Base-by-base conservation (phyloP, 53 echinoderm and acorn worm species). In the Apostichopus leukothele region DNA sequence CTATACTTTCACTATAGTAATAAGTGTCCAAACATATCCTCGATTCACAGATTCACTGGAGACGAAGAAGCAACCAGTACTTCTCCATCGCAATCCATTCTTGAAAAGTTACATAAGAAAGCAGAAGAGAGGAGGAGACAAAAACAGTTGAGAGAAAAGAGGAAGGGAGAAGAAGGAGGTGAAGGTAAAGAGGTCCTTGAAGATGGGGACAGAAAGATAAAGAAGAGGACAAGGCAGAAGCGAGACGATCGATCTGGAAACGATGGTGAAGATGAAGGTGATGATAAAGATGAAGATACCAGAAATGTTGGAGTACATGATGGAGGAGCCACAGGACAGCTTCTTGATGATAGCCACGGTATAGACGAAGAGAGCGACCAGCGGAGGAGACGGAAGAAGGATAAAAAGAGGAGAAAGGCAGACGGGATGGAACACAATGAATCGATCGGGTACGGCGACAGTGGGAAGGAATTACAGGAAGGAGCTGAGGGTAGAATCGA, bases 71-170 rank as follows among this genome's bases (percentile, higher is more conserved):
- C 57, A 22, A 16, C 22, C 0, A 13, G 0, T 12, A 6, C 18
- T 63, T 1, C 78, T 51, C 74, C 91, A 16, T 57, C 78, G 21
- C 76, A 94, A 19, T 23, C 76, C 18, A 92, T 95, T 19, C 88
- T 97, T 6, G 76, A 83, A 60, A 97, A 79, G 86, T 68, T 95
- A 14, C 92, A 97, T 73, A 92, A 94, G 4, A 96, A 89, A 75
- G 95, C 95, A 18, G 83, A 90, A 84, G 84, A 88, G 51, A 89
- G 92, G 73, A 59, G 92, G 63, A 78, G 87, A 39, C 91, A 90
- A 83, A 68, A 63, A 51, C 50, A 53, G 19, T 5, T 20, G 59
- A 83, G 61, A n/a, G 60, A 53, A 54, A 88, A 90, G 68, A 92
- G 26, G 12, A 61, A 53, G 88, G 87, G 50, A n/a, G 0, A 74